Evolutionary conservation across 1,140 invertebrate genomes (phyloP).

Genomic region (Trypoxylus dichotomus): DNA sequence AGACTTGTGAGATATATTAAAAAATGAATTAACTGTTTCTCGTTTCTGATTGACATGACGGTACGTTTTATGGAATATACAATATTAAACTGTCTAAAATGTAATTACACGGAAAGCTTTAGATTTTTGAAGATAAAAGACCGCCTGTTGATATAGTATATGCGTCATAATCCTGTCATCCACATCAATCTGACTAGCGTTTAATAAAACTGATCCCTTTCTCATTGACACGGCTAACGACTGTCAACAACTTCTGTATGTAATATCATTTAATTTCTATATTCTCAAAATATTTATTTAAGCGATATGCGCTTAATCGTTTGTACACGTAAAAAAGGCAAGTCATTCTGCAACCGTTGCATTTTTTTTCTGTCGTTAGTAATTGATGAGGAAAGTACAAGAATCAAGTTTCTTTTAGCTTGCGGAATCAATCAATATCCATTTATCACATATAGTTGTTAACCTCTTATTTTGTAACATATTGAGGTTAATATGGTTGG

Average conservation of each 20-base stretch:
- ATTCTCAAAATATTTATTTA: neutral
- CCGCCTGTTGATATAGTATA: neutral
- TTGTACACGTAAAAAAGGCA: too few species aligned
- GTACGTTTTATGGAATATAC: neutral
- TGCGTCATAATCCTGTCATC: neutral
- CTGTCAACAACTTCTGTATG: neutral
- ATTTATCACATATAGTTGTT: too few species aligned
- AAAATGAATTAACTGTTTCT: too few species aligned
- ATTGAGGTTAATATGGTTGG: too few species aligned
- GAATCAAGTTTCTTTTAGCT: too few species aligned
- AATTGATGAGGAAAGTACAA: too few species aligned
- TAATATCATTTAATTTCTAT: neutral
- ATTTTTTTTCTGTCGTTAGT: too few species aligned
- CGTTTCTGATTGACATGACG: neutral
- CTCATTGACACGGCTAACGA: neutral
- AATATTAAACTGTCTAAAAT: neutral
- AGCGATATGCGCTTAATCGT: too few species aligned
- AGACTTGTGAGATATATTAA: too few species aligned
- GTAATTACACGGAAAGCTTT: neutral
- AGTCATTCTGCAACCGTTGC: too few species aligned
- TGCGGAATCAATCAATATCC: too few species aligned
- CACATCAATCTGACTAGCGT: neutral
- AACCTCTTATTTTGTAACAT: too few species aligned
- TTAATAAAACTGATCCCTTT: neutral
- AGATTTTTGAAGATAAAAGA: neutral